Base-by-base conservation (phyloP, 1,140 invertebrate genomes). In the Anastatus disparis region DNA sequence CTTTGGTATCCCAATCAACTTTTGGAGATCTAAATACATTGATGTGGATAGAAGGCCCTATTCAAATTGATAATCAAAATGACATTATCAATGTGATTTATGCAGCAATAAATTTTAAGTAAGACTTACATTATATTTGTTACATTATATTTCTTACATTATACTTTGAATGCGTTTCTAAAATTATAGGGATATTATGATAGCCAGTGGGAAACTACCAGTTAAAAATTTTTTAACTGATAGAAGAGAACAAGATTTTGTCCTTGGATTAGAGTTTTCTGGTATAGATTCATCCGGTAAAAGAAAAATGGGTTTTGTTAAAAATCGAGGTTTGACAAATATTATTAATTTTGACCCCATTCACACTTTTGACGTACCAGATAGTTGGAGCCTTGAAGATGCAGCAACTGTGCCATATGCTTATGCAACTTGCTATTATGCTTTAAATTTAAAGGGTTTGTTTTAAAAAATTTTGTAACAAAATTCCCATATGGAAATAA, bases 381-480 rank as follows among this genome's bases (percentile, higher is more conserved):
- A 94, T 1, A 77, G 89, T 6, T 97, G 95, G 95, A 89, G 88
- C 0, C 83, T 98, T 22, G 91, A 94, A 78, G 93, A 98, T 48
- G 96, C 95, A 1, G 93, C 94, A 0, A 95, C 95, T 0, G 89
- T 98, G 0, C 96, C 96, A 3, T 91, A 92, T 1, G 93, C 93
- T 6, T 97, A 97, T 79, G 89, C 89, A 52, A 97, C 95, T 0
- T 94, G 91, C 2, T 93, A 94, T 73, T 95, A 95, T 80, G 92
- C 94, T 10, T 87, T 98, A n/a, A n/a, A n/a, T n/a, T n/a, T n/a
- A n/a, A n/a, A n/a, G n/a, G n/a, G n/a, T 24, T n/a, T n/a, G n/a
- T n/a, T n/a, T n/a, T n/a, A n/a, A n/a, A n/a, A n/a, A n/a, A n/a
- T n/a, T n/a, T n/a, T n/a, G n/a, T n/a, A n/a, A n/a, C n/a, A n/a